Evolutionary conservation across 2,888 invertebrate species (phyloP).

Genomic region (Conops quadrifasciatus): DNA sequence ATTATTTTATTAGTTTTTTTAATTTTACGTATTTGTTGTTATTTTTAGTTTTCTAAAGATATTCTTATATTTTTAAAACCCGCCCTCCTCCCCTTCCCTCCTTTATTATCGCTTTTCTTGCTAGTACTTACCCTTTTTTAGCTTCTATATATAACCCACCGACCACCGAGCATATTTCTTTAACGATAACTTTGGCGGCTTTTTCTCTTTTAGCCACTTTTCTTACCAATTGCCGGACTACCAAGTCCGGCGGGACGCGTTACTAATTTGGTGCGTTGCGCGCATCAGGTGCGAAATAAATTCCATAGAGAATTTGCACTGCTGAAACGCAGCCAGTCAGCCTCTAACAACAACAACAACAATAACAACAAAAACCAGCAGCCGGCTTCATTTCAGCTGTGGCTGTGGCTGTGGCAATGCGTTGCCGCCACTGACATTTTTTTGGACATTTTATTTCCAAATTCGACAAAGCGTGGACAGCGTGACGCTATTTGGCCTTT

Average conservation of each 20-base stretch:
- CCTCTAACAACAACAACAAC: too few species aligned
- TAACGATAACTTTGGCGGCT: conserved; percentile 27
- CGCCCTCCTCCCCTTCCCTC: background rate
- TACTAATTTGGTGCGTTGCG: conserved; percentile 5
- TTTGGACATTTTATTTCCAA: conserved; percentile 17
- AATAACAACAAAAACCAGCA: background rate
- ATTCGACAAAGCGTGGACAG: conserved; percentile 10
- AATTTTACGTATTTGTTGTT: background rate
- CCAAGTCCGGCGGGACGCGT: conserved; percentile 8
- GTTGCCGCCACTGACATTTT: conserved; percentile 15
- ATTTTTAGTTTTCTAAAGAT: background rate
- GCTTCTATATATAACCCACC: too few species aligned
- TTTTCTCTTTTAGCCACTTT: conserved; percentile 20
- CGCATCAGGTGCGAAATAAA: conserved; percentile 48
- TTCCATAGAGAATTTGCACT: conserved; percentile 41
- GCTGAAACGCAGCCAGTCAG: background rate
- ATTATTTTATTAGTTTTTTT: too few species aligned
- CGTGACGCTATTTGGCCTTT: conserved; percentile 28
- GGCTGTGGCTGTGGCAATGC: background rate
- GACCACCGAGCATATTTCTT: too few species aligned
- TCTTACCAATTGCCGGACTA: conserved; percentile 12
- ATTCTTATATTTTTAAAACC: too few species aligned
- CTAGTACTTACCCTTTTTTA: background rate
- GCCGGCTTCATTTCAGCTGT: background rate
- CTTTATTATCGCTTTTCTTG: background rate